Evolutionary conservation across 2,797 vertebrate species (phyloP), one percentile per base, ranked within the genome.

Genomic region (Bryconaethiops microstoma): DNA sequence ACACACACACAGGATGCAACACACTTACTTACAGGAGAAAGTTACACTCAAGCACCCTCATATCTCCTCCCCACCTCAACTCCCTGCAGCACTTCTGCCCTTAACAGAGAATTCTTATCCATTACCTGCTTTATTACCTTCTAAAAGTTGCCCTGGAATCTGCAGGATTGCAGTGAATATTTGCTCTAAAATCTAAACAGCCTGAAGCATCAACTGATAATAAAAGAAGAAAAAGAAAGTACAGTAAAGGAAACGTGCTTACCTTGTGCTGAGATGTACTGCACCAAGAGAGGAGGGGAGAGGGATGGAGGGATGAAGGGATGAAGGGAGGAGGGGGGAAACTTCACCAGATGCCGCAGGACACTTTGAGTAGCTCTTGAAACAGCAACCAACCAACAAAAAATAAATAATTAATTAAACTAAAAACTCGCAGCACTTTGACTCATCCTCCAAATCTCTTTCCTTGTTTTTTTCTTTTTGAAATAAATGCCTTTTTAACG

Each of bases 191-290:
- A n/a, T 5, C 52, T 12, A 5, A 35, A 5, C 13, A 21, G 35
- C 29, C 17, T 57, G 29, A 50, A 35, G 21, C 40, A 71, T 52
- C 21, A 23, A 35, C 10, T 65, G n/a, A 67, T 57, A 57, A 63
- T 4, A 35, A 16, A 4, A 75, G 29, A 54, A 12, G 16, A 63
- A 35, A 25, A 4, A 75, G 29, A 54, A 21, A 25, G 7, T 17
- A 57, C 4, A 19, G 50, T 25, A n/a, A 19, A 10, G 16, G 13
- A 16, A 65, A 23, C 16, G 79, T 19, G 82, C 91, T 91, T 93
- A 93, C 92, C 92, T 92, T 87, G 65, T 80, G 29, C 45, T 86
- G 86, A 89, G 86, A 86, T 84, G 83, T 74, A 82, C 82, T 85
- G 86, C 83, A 74, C 79, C 82, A 85, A 77, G 67, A 81, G 72